phyloP scores from a whole-genome alignment of 2,797 vertebrate genomes.

The Pygocentrus nattereri region DNA sequence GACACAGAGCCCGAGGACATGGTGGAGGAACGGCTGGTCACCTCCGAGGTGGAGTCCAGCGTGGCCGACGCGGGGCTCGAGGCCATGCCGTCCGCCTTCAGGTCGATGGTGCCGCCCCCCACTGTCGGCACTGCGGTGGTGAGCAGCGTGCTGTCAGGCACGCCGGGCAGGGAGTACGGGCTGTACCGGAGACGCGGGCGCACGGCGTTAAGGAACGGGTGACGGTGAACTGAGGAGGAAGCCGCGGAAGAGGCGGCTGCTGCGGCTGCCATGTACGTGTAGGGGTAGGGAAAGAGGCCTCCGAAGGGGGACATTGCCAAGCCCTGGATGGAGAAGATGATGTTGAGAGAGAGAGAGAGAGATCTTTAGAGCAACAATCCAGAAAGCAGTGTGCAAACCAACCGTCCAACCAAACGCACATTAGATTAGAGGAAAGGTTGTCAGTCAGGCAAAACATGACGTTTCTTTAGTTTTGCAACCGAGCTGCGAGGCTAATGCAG shows the following conservation, averaged over 20 bases:
- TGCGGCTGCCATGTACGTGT: slow-evolving; percentile 96
- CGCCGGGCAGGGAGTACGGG: slow-evolving; percentile 90
- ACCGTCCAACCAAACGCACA: too few relatives aligned
- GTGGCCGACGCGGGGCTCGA: slow-evolving; percentile 85
- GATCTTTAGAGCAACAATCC: slow-evolving; percentile 24
- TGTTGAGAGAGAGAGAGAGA: not conserved
- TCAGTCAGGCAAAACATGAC: not conserved
- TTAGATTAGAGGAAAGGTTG: too few relatives aligned
- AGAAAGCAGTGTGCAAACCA: too few relatives aligned
- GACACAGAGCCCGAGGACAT: slow-evolving; percentile 90
- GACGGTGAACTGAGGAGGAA: slow-evolving; percentile 89
- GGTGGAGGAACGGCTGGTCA: slow-evolving; percentile 90
- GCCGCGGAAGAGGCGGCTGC: slow-evolving; percentile 90
- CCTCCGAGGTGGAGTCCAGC: slow-evolving; percentile 93
- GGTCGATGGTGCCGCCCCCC: slow-evolving; percentile 77
- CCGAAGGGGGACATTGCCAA: slow-evolving; percentile 96
- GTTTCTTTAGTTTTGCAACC: not conserved
- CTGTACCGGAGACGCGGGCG: slow-evolving; percentile 95
- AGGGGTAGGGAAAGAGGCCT: slow-evolving; percentile 93
- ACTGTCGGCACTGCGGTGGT: slow-evolving; percentile 83
- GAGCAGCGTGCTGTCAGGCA: slow-evolving; percentile 90
- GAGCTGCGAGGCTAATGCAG: not conserved
- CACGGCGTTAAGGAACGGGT: slow-evolving; percentile 91
- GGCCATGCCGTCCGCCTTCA: slow-evolving; percentile 80
- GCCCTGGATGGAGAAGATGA: slow-evolving; percentile 79